Evolutionary conservation across 2,888 invertebrate species (phyloP), one percentile per base, ranked within the genome.

Genomic region (Nemoura dubitans): DNA sequence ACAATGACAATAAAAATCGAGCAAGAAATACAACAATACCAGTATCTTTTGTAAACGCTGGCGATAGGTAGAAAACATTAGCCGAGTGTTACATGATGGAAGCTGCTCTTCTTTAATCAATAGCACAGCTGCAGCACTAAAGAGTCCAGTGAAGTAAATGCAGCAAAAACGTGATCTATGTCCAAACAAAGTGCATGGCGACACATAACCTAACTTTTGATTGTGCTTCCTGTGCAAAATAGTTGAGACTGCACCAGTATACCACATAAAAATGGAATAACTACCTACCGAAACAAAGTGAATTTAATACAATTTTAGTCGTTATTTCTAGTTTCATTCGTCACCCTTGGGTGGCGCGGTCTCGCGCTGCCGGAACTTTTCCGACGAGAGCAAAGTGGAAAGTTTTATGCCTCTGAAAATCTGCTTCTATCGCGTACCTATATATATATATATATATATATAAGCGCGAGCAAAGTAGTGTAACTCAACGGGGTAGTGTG

Each of bases 291-390:
- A 59, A 59, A 59, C 59, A 59, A 59, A 59, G 59, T 59, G 59
- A 59, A 59, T 59, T 59, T 59, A 59, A 59, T 59, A 59, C 2
- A 21, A 59, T 59, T 59, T 59, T 7, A 78, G 78, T 78, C 78
- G 78, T 78, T 78, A 78, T 78, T 78, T 78, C 78, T 78, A 78
- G 78, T 78, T 78, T 78, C 78, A 78, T 78, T 78, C n/a, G 78
- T 78, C 78, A 78, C 78, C 78, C n/a, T 26, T 78, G 28, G 26
- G 78, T 78, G 78, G 78, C 27, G 78, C 59, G n/a, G n/a, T 59
- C 59, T 7, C 3, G 78, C 27, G 78, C 0, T 26, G 78, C 28
- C 10, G 26, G 78, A 78, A 78, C 78, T 78, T 78, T 28, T 2
- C 28, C 78, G 26, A 28, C 78, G n/a, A 26, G 27, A 78, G 26